Percentiles rank a stretch among this genome's conserved stretches.
Evolutionary conservation across 1,140 invertebrate genomes (phyloP).

Genomic region (Whitmania pigra): DNA sequence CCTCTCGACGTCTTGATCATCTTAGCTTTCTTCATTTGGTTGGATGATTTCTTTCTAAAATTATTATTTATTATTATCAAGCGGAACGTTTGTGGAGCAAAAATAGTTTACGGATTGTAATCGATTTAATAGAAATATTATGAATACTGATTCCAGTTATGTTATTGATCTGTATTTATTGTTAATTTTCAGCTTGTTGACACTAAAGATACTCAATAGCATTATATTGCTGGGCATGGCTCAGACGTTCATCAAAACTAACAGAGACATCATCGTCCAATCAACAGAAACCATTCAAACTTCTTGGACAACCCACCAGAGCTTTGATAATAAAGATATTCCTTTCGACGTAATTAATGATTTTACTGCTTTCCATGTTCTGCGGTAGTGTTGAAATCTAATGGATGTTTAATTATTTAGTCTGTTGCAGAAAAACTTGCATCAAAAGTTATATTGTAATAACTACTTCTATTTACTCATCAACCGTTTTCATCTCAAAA

Average conservation of each 20-base stretch:
- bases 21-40: conserved; percentile 62
- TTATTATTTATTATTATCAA: not conserved
- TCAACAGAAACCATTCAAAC: not conserved
- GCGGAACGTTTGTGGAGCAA: not conserved
- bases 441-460: too few relatives aligned
- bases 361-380: too few relatives aligned
- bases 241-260: conserved; percentile 66
- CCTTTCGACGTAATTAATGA: too few relatives aligned
- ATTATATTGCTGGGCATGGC: conserved; percentile 75
- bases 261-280: conserved; percentile 45
- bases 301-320: too few relatives aligned
- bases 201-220: conserved; percentile 69
- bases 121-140: not conserved
- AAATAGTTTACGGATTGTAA: not conserved
- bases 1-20: conserved; percentile 54
- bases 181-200: conserved; percentile 49
- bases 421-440: too few relatives aligned
- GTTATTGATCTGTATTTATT: too few relatives aligned
- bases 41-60: conserved; percentile 25
- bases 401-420: too few relatives aligned
- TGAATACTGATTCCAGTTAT: not conserved
- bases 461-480: too few relatives aligned
- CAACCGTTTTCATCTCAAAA: too few relatives aligned
- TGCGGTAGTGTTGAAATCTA: too few relatives aligned
- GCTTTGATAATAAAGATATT: too few relatives aligned